Conservation (phyloP, 2,797 vertebrate genomes). For the Syngnathus acus region DNA sequence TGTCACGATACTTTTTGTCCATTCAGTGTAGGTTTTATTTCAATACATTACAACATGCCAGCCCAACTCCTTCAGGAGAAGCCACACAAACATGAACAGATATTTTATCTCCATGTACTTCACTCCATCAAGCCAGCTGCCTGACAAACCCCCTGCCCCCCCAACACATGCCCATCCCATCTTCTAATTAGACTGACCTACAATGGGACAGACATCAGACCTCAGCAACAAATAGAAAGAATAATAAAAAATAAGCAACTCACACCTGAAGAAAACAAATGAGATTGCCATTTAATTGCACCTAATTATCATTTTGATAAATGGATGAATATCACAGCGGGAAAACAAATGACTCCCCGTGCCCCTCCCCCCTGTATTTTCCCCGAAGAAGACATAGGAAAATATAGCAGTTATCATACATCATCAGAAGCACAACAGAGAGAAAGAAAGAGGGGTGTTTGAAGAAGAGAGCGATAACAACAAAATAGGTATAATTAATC, state of each 20-base stretch:
- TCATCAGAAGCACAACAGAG: constrained; percentile 61
- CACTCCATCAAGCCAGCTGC: constrained; percentile 44
- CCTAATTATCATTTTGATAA: constrained; percentile 83
- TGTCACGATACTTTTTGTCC: neutral
- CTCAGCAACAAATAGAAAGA: constrained; percentile 43
- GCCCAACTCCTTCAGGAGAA: constrained; percentile 19
- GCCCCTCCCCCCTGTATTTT: constrained; percentile 54
- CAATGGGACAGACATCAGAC: constrained; percentile 52
- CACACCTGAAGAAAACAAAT: constrained; percentile 76
- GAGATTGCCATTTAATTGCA: constrained; percentile 77
- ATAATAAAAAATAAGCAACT: constrained; percentile 44
- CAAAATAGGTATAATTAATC: constrained; percentile 67
- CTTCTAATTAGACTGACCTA: constrained; percentile 66
- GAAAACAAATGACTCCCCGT: constrained; percentile 68
- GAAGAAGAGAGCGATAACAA: constrained; percentile 38
- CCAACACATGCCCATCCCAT: constrained; percentile 18
- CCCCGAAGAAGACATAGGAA: constrained; percentile 63
- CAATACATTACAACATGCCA: neutral
- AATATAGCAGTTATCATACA: constrained; percentile 68
- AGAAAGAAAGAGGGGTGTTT: constrained; percentile 20
- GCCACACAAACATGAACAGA: constrained; percentile 25
- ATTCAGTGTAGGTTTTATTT: neutral
- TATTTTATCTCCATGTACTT: constrained; percentile 35
- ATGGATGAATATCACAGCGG: constrained; percentile 71
- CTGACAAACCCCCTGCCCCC: constrained; percentile 6